Evolutionary conservation across 2,888 invertebrate genomes (phyloP).

Genomic region (Drosophila nr. perissopoda): DNA sequence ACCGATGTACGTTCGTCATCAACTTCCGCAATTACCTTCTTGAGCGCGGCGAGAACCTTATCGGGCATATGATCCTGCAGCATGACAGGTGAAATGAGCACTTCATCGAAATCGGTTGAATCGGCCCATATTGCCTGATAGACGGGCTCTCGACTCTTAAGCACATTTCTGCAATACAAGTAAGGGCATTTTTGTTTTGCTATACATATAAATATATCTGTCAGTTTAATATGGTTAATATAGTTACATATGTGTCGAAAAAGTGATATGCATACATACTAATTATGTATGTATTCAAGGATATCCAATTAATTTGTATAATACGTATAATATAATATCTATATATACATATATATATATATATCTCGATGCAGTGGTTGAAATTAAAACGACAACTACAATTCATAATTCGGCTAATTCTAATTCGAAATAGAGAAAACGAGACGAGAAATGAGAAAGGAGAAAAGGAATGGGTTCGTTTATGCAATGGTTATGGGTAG

Average conservation of each 20-base stretch:
- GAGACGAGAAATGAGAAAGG: not conserved
- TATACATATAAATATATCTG: constrained; percentile 18
- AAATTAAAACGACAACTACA: constrained; percentile 22
- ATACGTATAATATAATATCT: not conserved
- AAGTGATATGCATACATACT: constrained; percentile 1
- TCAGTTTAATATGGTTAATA: not conserved
- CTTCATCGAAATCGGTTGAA: constrained; percentile 93
- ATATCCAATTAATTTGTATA: not conserved
- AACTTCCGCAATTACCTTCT: constrained; percentile 89
- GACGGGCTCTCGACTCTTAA: constrained; percentile 90
- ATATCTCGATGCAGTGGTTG: constrained; percentile 7
- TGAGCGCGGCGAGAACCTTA: constrained; percentile 92
- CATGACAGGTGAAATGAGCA: constrained; percentile 95
- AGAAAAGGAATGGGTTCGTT: not conserved
- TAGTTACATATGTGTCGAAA: constrained; percentile 1
- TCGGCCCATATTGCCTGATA: constrained; percentile 95
- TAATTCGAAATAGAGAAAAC: constrained; percentile 4
- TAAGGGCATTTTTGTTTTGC: constrained; percentile 34
- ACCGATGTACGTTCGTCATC: constrained; percentile 77
- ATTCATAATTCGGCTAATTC: constrained; percentile 26
- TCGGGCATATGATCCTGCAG: constrained; percentile 96
- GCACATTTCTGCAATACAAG: constrained; percentile 87
- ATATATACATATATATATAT: not conserved
- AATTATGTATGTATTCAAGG: not conserved
- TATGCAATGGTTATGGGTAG: not conserved